phyloP scores from a whole-genome alignment of 2,888 invertebrate genomes.

The Drosophila colorata region DNA sequence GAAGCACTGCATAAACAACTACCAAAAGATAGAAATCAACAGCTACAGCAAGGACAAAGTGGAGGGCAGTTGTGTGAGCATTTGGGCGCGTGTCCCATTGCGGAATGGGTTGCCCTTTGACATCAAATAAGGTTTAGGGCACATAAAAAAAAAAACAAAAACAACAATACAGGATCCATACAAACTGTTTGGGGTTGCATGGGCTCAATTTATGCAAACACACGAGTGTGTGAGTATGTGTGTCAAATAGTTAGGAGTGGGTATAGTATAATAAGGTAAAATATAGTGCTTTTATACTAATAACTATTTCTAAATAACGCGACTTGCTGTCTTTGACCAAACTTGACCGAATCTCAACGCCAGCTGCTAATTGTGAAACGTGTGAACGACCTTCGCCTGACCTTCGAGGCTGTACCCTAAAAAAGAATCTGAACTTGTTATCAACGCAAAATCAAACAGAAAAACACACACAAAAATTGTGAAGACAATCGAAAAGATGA shows the following conservation, averaged over 20 bases:
- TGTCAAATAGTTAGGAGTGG: too few species aligned
- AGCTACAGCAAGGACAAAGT: slow-evolving; percentile 19
- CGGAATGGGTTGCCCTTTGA: slow-evolving; percentile 63
- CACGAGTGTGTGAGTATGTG: slow-evolving; percentile 17
- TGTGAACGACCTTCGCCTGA: slow-evolving; percentile 75
- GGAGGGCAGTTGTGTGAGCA: slow-evolving; percentile 29
- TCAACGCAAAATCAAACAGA: slow-evolving; percentile 66
- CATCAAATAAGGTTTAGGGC: slow-evolving; percentile 46
- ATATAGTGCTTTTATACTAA: background rate
- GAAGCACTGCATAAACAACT: slow-evolving; percentile 68
- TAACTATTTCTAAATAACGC: slow-evolving; percentile 26
- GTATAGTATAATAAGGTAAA: background rate
- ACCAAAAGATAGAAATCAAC: slow-evolving; percentile 50
- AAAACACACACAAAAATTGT: slow-evolving; percentile 31
- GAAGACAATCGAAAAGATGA: slow-evolving; percentile 40
- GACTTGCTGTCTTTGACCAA: slow-evolving; percentile 8
- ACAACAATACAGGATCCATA: slow-evolving; percentile 3
- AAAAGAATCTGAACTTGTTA: slow-evolving; percentile 70
- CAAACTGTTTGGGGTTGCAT: slow-evolving; percentile 33
- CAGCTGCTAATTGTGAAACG: slow-evolving; percentile 79
- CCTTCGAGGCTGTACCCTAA: slow-evolving; percentile 49
- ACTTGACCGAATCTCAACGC: slow-evolving; percentile 42
- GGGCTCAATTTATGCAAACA: slow-evolving; percentile 61
- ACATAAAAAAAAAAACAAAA: slow-evolving; percentile 25
- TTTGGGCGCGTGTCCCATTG: slow-evolving; percentile 72